Base-by-base conservation (phyloP, 2,797 vertebrate genomes). In the Kryptopterus vitreolus region DNA sequence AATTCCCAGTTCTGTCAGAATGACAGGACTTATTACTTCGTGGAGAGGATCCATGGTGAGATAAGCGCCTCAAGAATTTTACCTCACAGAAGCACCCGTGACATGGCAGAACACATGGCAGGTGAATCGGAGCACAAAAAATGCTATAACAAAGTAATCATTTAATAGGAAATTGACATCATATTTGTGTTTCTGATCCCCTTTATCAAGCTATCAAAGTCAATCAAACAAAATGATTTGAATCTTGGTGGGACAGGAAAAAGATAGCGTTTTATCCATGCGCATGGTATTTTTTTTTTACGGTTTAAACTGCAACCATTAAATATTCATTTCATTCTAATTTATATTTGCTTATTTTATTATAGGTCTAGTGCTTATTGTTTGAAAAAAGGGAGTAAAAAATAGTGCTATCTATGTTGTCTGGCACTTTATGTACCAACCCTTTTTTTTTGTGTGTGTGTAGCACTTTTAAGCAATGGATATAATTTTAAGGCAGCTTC, bases 1-100 rank as follows among this genome's bases (percentile, higher is more conserved):
- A 31, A 77, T 48, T 63, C 48, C n/a, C 20, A 22, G 46, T 73
- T 66, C 50, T 78, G 35, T 50, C 68, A 78, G 20, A 57, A 72
- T n/a, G 35, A 66, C 65, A 63, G 38, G 55, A 24, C 66, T 48
- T 70, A 48, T 58, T 46, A 59, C 18, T 70, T 69, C 10, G 33
- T 15, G 20, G 35, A 24, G 5, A 58, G n/a, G 48, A 59, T 80
- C 20, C 52, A 48, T 48, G 12, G 22, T 24, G 24, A 18, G 31
- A 73, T 6, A 15, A 52, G 48, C 48, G 31, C 46, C 59, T 31
- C 7, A 79, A 43, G 29, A 57, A 80, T 33, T 9, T 58, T 20
- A 74, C 13, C 10, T 43, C 29, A 24, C 20, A 62, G 35, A 33
- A 76, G 33, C 11, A n/a, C 62, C 16, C 38, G 6, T 22, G 69